A percentile compares a stretch with the other conserved stretches of the same genome.
phyloP scores from a whole-genome alignment of 2,888 invertebrate genomes.

The Chymomyza fuscimana region DNA sequence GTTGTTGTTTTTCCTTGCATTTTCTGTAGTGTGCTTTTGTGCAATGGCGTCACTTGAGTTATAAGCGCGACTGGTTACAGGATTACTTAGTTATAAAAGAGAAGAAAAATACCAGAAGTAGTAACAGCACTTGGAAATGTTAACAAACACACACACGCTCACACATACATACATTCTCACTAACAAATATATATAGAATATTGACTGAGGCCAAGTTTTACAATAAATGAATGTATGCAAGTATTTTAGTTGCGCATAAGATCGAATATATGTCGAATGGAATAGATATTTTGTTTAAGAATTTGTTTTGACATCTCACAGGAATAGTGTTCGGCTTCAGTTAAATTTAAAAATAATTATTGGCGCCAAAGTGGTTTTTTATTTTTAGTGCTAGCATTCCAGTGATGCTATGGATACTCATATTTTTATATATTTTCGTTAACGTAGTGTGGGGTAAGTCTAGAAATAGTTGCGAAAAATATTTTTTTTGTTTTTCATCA shows the following conservation, averaged over 20 bases:
- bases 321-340: too few relatives aligned
- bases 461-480: too few relatives aligned
- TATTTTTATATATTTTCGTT: too few relatives aligned
- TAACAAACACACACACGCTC: background rate
- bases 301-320: too few relatives aligned
- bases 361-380: too few relatives aligned
- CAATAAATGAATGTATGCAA: background rate
- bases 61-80: background rate
- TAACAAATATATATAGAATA: background rate
- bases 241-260: background rate
- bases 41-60: constrained; percentile 2
- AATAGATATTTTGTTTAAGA: background rate
- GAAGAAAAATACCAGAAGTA: background rate
- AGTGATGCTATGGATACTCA: too few relatives aligned
- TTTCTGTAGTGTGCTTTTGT: constrained; percentile 2
- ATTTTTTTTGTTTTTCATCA: too few relatives aligned
- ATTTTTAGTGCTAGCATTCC: too few relatives aligned
- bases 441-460: too few relatives aligned
- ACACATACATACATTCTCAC: background rate
- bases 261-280: background rate
- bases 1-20: background rate
- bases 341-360: too few relatives aligned
- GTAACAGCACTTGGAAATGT: background rate
- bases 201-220: background rate
- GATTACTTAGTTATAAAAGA: background rate